Evolutionary conservation across 2,797 vertebrate genomes (phyloP).

Genomic region (Enteromius fasciolatus): DNA sequence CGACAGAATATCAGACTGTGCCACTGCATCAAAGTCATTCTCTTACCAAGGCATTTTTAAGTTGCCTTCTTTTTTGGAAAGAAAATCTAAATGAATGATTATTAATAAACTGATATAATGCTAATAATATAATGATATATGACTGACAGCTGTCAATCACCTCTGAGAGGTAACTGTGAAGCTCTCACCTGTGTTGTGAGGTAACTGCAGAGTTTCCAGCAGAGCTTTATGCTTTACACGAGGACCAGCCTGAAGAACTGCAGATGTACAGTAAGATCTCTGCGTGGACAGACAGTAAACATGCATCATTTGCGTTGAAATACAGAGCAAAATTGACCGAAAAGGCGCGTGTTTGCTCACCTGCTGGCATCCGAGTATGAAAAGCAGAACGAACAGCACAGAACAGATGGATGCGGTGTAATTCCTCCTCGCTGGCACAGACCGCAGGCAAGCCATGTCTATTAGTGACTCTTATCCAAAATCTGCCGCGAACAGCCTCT

Average conservation of each 20-base stretch:
- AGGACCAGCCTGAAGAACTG: conserved; percentile 43
- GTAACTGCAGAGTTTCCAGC: conserved; percentile 73
- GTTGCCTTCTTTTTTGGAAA: background rate
- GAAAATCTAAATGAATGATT: background rate
- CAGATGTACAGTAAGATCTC: conserved; percentile 34
- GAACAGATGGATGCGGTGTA: conserved; percentile 37
- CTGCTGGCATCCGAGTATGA: conserved; percentile 60
- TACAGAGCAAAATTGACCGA: background rate
- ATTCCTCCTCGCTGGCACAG: conserved; percentile 52
- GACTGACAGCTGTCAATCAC: conserved; percentile 21
- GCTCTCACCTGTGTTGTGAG: conserved; percentile 76
- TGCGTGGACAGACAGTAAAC: conserved; percentile 34
- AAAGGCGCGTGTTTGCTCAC: conserved; percentile 66
- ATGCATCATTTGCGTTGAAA: conserved; percentile 28
- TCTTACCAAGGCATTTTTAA: background rate
- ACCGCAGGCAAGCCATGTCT: conserved; percentile 66
- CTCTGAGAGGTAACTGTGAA: background rate
- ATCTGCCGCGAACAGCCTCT: conserved; percentile 9
- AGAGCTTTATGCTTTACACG: conserved; percentile 54
- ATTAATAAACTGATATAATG: background rate
- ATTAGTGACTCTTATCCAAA: conserved; percentile 53
- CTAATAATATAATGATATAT: too few species aligned
- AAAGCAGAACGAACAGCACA: conserved; percentile 63
- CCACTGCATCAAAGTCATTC: background rate
- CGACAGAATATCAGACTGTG: background rate